A percentile compares a stretch with the other conserved stretches of the same genome.
Conservation (phyloP, 2,113 vertebrate genomes). For the Vidua macroura region DNA sequence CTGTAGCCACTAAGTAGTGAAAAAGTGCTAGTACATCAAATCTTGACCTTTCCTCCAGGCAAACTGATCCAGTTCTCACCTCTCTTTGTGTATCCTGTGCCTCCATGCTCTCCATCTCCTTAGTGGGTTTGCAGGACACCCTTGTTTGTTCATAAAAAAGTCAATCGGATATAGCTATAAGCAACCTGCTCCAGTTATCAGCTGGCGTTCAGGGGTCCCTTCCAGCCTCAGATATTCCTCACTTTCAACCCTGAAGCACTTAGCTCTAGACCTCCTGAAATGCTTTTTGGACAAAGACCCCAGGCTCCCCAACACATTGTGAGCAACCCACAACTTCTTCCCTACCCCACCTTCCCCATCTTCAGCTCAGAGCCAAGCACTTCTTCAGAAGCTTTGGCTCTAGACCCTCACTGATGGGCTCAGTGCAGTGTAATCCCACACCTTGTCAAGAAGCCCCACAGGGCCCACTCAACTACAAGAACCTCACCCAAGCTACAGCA, state of each 20-base stretch:
- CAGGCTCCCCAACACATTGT: neutral
- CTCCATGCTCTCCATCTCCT: neutral
- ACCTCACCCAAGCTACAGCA: neutral
- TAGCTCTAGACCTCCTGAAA: neutral
- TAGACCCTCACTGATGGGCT: neutral
- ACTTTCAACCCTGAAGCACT: neutral
- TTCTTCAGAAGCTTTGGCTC: neutral
- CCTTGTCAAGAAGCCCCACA: neutral
- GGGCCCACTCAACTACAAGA: neutral
- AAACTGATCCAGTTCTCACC: neutral
- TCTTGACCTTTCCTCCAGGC: neutral
- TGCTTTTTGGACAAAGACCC: neutral
- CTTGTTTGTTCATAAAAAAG: neutral
- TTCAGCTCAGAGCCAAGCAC: neutral
- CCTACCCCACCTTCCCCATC: neutral
- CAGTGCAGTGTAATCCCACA: neutral
- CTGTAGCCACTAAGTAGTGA: neutral
- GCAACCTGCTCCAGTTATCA: neutral
- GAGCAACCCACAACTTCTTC: neutral
- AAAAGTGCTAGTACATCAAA: neutral
- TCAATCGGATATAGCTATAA: neutral
- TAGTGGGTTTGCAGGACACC: neutral
- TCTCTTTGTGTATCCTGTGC: neutral
- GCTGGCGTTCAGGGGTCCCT: neutral
- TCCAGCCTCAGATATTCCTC: neutral